A percentile compares a stretch with the other conserved stretches of the same genome.
Evolutionary conservation across 2,113 vertebrate genomes (phyloP).

Genomic region (Toxotes jaculatrix): DNA sequence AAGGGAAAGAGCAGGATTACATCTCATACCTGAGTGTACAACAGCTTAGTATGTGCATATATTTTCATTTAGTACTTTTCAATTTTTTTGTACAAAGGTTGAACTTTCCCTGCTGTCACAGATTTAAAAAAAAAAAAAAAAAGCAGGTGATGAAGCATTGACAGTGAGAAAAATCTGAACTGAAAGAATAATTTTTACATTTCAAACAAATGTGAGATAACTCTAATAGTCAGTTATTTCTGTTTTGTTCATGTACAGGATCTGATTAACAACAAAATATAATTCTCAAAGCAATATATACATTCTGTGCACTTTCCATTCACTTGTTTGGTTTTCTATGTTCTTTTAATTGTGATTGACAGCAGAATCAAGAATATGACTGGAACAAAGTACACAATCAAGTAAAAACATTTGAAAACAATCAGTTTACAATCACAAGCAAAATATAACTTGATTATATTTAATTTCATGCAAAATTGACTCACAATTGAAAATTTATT

Average conservation of each 20-base stretch:
- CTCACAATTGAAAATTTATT: too few species aligned
- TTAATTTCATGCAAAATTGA: too few species aligned
- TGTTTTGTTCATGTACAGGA: not conserved
- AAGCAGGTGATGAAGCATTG: not conserved
- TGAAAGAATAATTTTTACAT: not conserved
- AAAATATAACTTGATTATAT: too few species aligned
- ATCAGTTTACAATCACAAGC: too few species aligned
- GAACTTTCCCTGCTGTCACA: not conserved
- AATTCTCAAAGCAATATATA: not conserved
- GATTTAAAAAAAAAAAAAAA: not conserved
- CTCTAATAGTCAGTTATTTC: not conserved
- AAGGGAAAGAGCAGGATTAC: slow-evolving; percentile 46
- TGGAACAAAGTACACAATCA: too few species aligned
- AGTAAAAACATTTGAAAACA: too few species aligned
- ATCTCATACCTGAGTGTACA: slow-evolving; percentile 24
- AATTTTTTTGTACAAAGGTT: slow-evolving; percentile 13
- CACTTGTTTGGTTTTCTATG: not conserved
- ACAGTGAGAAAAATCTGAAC: not conserved
- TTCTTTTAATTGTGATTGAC: not conserved
- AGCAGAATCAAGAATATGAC: not conserved
- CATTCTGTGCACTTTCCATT: not conserved
- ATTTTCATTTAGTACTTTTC: slow-evolving; percentile 25
- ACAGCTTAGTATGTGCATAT: slow-evolving; percentile 33
- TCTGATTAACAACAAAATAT: not conserved
- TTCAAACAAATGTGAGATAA: not conserved